These are phyloP conservation scores for Heliconius hewitsoni DNA, from an alignment of 1,140 invertebrate genomes.

Conservation along the genomic window DNA sequence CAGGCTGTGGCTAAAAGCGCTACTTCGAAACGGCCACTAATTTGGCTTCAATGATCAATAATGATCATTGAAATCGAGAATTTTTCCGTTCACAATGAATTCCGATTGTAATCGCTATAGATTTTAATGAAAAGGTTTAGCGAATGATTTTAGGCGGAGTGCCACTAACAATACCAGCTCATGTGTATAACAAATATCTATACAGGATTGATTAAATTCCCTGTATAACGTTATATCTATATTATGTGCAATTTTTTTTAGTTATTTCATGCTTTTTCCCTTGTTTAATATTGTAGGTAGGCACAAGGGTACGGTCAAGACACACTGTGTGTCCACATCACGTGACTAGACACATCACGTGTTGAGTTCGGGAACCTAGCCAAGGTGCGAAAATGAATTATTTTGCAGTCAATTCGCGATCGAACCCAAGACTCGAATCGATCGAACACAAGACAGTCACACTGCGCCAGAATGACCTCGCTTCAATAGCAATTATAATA, in stretches of 20 bases:
- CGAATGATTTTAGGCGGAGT: constrained; percentile 40
- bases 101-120: constrained; percentile 41
- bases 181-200: background rate
- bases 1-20: background rate
- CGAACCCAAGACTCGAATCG: too few species aligned
- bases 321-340: background rate
- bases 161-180: constrained; percentile 28
- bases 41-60: constrained; percentile 11
- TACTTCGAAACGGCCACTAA: background rate
- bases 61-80: background rate
- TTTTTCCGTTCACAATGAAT: constrained; percentile 29
- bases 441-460: too few species aligned
- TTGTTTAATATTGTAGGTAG: too few species aligned
- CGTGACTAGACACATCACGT: background rate
- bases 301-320: background rate
- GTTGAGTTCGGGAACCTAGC: background rate
- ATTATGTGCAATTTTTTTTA: background rate
- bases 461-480: too few species aligned
- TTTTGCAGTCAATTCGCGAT: too few species aligned
- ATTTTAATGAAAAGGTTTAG: constrained; percentile 37
- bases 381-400: background rate
- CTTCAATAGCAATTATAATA: too few species aligned
- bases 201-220: background rate
- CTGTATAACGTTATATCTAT: background rate
- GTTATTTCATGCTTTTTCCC: too few species aligned